Evolutionary conservation across 1,140 invertebrate genomes (phyloP).

Genomic region (Rhynchophorus ferrugineus): DNA sequence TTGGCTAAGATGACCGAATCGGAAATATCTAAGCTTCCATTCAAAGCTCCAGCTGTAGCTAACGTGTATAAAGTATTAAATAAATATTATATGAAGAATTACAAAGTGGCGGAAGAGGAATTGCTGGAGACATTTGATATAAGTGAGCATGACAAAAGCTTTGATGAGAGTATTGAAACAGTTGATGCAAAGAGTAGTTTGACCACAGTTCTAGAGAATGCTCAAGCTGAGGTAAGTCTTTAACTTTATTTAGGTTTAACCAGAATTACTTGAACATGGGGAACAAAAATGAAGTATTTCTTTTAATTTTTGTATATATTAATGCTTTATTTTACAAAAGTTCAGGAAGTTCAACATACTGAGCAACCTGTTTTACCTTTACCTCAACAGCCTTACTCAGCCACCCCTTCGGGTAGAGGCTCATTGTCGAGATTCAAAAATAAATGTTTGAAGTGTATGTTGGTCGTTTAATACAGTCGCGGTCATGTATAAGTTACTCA

Average conservation of each 20-base stretch:
- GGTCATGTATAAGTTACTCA: no score
- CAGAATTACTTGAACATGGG: neutral
- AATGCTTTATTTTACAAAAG: neutral
- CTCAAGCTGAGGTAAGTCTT: constrained; percentile 19
- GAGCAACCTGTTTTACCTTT: no score
- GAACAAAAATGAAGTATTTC: neutral
- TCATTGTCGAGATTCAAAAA: no score
- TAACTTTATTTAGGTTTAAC: neutral
- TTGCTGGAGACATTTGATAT: neutral
- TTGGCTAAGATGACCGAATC: constrained; percentile 45
- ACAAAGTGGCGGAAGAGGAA: neutral
- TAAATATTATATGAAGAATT: constrained; percentile 17
- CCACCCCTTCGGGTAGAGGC: no score
- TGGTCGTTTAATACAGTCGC: no score
- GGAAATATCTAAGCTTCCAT: constrained; percentile 44
- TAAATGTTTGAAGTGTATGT: no score
- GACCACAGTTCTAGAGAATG: constrained; percentile 12
- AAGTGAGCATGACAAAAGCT: neutral
- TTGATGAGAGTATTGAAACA: neutral
- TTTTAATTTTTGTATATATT: neutral
- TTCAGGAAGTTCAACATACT: no score
- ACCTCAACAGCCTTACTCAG: no score
- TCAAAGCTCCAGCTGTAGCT: constrained; percentile 34
- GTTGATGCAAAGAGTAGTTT: constrained; percentile 16
- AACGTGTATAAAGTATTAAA: constrained; percentile 24